Evolutionary conservation across 1,140 invertebrate genomes (phyloP).

Genomic region (Cydia fagiglandana): DNA sequence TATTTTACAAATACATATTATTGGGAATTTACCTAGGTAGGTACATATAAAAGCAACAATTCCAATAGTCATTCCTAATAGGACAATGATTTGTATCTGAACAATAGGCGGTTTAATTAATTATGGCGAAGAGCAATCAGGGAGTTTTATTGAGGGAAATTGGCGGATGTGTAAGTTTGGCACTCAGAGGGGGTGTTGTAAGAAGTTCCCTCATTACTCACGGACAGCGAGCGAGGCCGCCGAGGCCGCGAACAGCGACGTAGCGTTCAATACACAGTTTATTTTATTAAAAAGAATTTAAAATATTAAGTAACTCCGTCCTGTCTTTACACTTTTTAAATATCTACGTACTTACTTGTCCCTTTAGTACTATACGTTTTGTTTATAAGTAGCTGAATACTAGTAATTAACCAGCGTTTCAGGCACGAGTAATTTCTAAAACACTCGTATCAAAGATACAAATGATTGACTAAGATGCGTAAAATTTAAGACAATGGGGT

Average conservation of each 20-base stretch:
- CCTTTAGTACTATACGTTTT: no score
- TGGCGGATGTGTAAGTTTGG: slow-evolving; percentile 30
- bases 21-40: not conserved
- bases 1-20: not conserved
- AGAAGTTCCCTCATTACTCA: slow-evolving; percentile 31
- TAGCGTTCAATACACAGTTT: no score
- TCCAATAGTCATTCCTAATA: not conserved
- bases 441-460: not conserved
- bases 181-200: slow-evolving; percentile 13
- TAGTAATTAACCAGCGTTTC: no score
- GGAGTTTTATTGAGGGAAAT: slow-evolving; percentile 32
- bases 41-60: not conserved
- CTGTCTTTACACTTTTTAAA: not conserved
- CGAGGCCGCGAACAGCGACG: not conserved
- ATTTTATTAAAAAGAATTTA: no score
- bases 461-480: no score
- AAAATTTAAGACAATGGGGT: no score
- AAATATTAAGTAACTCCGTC: no score
- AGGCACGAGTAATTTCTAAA: not conserved
- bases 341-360: no score
- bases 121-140: slow-evolving; percentile 9
- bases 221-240: not conserved
- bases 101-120: slow-evolving; percentile 17
- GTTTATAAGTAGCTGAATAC: no score
- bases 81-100: slow-evolving; percentile 11